Evolutionary conservation across 37 sponge, comb jelly and placozoan genomes (phyloP), one percentile per base, ranked within the genome.

Genomic region (Cliona cf. orientalis): DNA sequence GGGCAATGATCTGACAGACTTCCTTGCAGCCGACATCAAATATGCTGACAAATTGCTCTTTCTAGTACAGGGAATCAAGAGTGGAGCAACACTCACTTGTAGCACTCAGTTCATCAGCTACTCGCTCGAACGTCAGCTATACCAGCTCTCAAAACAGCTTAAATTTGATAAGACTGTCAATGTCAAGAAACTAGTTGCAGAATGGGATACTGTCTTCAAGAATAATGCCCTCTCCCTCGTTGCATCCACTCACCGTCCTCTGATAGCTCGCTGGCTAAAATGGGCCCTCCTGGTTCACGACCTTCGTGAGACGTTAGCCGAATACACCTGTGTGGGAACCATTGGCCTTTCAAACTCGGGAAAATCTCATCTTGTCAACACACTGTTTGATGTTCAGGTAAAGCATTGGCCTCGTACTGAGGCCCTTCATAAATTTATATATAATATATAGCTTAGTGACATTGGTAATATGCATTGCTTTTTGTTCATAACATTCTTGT

Each of bases 261-360:
- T 87, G 23, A 49, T 87, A 55, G 87, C 87, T n/a, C 56, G 87
- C 40, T 87, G 87, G 87, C 72, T 87, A 39, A 72, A 72, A 0
- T 87, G 87, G 87, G 46, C 59, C 14, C 42, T 87, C 14, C 40
- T 58, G 6, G 42, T 87, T 25, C 75, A 80, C 46, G 42, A 80
- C 25, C 59, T 87, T 23, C 61, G 87, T 26, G 87, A 87, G 63
- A 67, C 53, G 33, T 63, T 87, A 19, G 87, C 87, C 19, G 40
- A 44, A 9, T 72, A 87, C 69, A 87, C 87, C 40, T 58, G 78
- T 12, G 64, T 87, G 19, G 87, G 81, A 37, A 42, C 74, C 5
- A 64, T 80, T 29, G 87, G 87, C 0, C 37, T 87, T n/a, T 29
- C 60, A 1, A 87, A 87, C 44, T 80, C 80, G 45, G 87, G 87